Evolutionary conservation across 64 coral and sea anemone species (phyloP).

Genomic region (Dendronephthya gigantea): DNA sequence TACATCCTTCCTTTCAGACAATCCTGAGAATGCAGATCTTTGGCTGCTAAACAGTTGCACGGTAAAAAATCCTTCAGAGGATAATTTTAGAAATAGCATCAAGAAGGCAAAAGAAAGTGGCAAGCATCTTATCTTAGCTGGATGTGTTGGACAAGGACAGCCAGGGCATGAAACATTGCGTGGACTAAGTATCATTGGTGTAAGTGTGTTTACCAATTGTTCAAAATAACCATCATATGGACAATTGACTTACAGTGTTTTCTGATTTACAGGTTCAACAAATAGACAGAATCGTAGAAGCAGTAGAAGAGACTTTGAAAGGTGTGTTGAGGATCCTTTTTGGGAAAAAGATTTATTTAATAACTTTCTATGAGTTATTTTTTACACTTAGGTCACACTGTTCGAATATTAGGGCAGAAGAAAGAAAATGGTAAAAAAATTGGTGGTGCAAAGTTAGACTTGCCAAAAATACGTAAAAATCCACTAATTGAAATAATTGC

Average conservation of each 20-base stretch:
- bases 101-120: slow-evolving; percentile 63
- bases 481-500: slow-evolving; percentile 94
- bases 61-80: slow-evolving; percentile 93
- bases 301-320: slow-evolving; percentile 91
- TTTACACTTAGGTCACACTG: slow-evolving; percentile 59
- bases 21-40: slow-evolving; percentile 68
- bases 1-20: slow-evolving; percentile 35
- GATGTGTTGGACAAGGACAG: slow-evolving; percentile 94
- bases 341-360: no score
- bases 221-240: no score
- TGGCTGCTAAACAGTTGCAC: slow-evolving; percentile 98
- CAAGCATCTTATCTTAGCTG: slow-evolving; percentile 85
- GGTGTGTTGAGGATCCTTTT: slow-evolving; percentile 21
- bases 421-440: slow-evolving; percentile 72
- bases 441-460: slow-evolving; percentile 71
- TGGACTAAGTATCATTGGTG: slow-evolving; percentile 87
- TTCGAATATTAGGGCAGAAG: slow-evolving; percentile 81
- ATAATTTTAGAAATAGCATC: slow-evolving; percentile 86
- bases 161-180: slow-evolving; percentile 77
- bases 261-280: slow-evolving; percentile 61
- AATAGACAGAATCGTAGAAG: slow-evolving; percentile 96
- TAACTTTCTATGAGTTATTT: no score
- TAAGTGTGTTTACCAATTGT: slow-evolving; percentile 1
- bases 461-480: slow-evolving; percentile 95
- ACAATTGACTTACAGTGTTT: neutral